Base-by-base conservation (phyloP, 2,888 invertebrate species). In the Blomia tropicalis region DNA sequence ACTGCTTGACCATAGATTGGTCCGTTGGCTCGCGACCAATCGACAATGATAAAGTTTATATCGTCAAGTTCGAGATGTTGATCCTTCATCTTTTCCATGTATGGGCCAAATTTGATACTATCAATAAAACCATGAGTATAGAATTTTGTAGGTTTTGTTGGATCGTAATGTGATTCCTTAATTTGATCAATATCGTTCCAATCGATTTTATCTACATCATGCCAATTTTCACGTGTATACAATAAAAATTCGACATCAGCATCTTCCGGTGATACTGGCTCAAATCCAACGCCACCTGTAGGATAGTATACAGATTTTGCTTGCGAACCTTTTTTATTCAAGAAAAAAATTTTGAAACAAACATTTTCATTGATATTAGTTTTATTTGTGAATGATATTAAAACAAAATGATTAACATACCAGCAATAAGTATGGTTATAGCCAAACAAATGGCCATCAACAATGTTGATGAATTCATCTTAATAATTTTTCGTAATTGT, bases 1-100 rank as follows among this genome's bases (percentile, higher is more conserved):
- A 71, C 70, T 0, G 75, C 73, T 63, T 73, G 43, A 67, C 67
- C 73, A 73, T 62, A 62, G 3, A 71, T 72, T 4, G 59, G 43
- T 14, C 58, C 54, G 30, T 65, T 66, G 0, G 67, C 68, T 44
- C 60, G 63, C 31, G 66, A 27, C 62, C 62, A 62, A 23, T 60
- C 58, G 31, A 62, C 62, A 27, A 58, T 32, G 4, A 62, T 44
- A 2, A 62, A 43, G 27, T 58, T 62, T 3, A 44, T 14, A 23
- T 44, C 47, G 29, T 58, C 47, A 14, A 25, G 22, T 5, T 53
- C 43, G 1, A 65, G 47, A 22, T 58, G 58, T 29, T 27, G 60
- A 27, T 64, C 44, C 58, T 65, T 65, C 51, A 64, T 47, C 1
- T 29, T 36, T 17, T 19, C 58, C 64, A 67, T 64, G 67, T 67